A percentile compares a stretch with the other conserved stretches of the same genome.
These are phyloP conservation scores for Chaetogeoica ovagalla DNA, from an alignment of 2,888 invertebrate species.

Conservation along the genomic window DNA sequence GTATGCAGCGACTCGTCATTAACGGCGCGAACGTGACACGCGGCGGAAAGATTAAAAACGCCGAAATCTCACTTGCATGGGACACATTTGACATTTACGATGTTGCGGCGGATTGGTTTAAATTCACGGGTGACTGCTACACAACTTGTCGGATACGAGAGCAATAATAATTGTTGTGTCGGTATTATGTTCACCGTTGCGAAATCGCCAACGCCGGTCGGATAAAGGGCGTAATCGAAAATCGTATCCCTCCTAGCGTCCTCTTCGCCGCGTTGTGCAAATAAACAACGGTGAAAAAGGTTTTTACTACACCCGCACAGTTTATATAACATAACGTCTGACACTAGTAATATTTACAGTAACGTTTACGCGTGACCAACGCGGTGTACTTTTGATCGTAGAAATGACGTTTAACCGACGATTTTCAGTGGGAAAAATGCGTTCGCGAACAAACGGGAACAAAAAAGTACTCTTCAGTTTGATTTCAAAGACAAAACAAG, in stretches of 20 bases:
- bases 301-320: background rate
- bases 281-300: background rate
- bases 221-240: slow-evolving; percentile 3
- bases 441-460: too few relatives aligned
- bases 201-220: too few relatives aligned
- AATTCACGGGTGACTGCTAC: background rate
- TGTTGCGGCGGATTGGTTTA: background rate
- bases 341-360: too few relatives aligned
- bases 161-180: background rate
- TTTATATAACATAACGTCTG: too few relatives aligned
- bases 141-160: background rate
- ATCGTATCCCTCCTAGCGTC: background rate
- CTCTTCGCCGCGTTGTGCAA: background rate
- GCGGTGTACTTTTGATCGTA: too few relatives aligned
- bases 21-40: background rate
- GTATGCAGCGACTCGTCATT: background rate
- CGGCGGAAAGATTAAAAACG: background rate
- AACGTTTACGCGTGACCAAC: too few relatives aligned
- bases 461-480: too few relatives aligned
- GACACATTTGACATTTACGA: background rate
- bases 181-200: background rate
- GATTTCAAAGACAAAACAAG: too few relatives aligned
- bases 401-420: too few relatives aligned
- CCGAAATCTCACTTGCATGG: background rate
- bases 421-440: too few relatives aligned